Conservation (phyloP, 2,888 invertebrate genomes). For the Linnaemya tessellans region DNA sequence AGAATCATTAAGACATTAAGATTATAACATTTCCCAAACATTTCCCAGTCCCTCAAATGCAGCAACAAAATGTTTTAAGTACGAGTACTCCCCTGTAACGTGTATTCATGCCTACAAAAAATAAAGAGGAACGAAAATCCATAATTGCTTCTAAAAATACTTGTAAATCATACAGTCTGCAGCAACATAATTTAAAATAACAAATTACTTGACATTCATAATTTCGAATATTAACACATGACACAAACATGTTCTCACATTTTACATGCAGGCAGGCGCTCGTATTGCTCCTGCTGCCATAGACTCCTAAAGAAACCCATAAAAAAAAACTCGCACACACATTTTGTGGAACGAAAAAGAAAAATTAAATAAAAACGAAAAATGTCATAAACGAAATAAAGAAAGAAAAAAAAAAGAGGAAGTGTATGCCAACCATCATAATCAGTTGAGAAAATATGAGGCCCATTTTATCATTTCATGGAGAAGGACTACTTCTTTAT, state of each 20-base stretch:
- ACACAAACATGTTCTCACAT: constrained; percentile 54
- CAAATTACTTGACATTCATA: constrained; percentile 73
- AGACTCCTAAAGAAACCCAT: background rate
- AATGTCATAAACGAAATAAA: no score
- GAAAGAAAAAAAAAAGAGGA: no score
- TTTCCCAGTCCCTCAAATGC: background rate
- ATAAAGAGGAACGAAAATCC: background rate
- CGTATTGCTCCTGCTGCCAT: background rate
- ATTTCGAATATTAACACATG: constrained; percentile 71
- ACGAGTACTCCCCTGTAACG: background rate
- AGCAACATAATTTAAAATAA: constrained; percentile 67
- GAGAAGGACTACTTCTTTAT: constrained; percentile 8
- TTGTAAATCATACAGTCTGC: constrained; percentile 10
- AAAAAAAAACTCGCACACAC: background rate
- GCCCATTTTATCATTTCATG: constrained; percentile 34
- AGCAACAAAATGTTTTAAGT: background rate
- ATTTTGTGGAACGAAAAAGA: constrained; percentile 6
- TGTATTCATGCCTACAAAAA: background rate
- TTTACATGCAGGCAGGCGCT: constrained; percentile 2
- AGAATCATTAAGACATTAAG: background rate
- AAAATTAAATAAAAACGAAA: constrained; percentile 34
- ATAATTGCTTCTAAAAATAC: constrained; percentile 51
- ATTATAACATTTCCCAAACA: background rate
- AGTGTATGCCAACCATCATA: constrained; percentile 40
- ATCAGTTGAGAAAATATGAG: constrained; percentile 25